Base-by-base conservation (phyloP, 2,797 vertebrate genomes). In the Oryzias sinensis region DNA sequence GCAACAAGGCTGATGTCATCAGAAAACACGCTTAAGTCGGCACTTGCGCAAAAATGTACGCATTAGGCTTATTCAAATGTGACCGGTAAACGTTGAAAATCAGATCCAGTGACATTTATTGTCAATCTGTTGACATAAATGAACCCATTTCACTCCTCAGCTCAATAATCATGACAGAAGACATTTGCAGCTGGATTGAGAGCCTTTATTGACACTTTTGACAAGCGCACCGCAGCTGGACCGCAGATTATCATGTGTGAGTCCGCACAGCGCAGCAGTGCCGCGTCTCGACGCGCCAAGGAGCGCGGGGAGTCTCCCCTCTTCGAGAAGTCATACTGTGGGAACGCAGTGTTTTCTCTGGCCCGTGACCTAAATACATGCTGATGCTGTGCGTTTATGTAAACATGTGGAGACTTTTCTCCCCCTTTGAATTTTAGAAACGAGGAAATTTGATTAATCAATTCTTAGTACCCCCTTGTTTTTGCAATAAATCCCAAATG, bases 1-100 rank as follows among this genome's bases (percentile, higher is more conserved):
- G 14, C 52, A 76, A 24, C 65, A 6, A 71, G 41, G 55, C 76
- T 87, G 84, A 80, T 84, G 83, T 87, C 81, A 85, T 44, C 42
- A 58, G 50, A 37, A 63, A 72, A 80, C 79, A 80, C 69, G 83
- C 73, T 70, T 74, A 84, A 6, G 69, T 74, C 82, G 67, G 51
- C 27, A 27, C 24, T 52, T 29, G 24, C 45, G 48, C 15, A 40
- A 56, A 22, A 5, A 40, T 17, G 33, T 15, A n/a, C 29, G 29
- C n/a, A 49, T 48, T 0, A 43, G 29, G 41, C 49, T 51, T 14
- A 41, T 42, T 18, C 0, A 16, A 52, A 17, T 8, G 41, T 25
- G 25, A 37, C 20, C 20, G 20, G 20, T 37, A 11, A 37, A 37
- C 33, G 9, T 11, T 37, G 9, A 3, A 27, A 27, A 27, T 27